Conservation (phyloP, 2,888 invertebrate genomes). For the Cyaniris semiargus region DNA sequence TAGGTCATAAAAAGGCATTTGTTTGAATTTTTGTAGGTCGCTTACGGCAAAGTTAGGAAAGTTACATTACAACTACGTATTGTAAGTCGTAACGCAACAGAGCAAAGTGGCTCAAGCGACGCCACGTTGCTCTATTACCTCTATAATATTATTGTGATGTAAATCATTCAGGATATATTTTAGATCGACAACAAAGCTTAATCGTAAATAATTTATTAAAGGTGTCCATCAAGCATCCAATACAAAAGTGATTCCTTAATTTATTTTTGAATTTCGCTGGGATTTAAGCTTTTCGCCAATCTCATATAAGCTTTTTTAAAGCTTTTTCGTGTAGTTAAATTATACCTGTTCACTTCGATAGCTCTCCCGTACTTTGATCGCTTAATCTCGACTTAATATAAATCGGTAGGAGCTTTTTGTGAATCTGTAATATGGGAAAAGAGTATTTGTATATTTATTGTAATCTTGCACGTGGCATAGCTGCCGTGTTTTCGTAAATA, state of each 20-base stretch:
- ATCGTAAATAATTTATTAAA: neutral
- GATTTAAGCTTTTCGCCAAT: neutral
- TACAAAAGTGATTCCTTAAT: neutral
- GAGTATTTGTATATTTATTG: neutral
- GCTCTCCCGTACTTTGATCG: constrained; percentile 36
- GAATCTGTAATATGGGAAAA: neutral
- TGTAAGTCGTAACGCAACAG: no score
- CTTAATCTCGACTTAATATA: constrained; percentile 41
- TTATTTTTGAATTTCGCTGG: neutral
- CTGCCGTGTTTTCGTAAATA: neutral
- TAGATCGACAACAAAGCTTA: neutral
- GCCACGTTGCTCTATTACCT: no score
- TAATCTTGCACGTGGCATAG: neutral
- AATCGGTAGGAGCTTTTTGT: neutral
- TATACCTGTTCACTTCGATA: constrained; percentile 30
- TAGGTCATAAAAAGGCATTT: no score
- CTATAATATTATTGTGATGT: neutral
- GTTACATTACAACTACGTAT: no score
- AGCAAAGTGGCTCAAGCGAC: no score
- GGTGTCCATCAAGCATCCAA: neutral
- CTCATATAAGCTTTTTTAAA: constrained; percentile 30
- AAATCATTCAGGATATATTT: neutral
- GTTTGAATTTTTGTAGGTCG: no score
- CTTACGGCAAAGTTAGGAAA: no score
- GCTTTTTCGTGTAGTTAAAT: constrained; percentile 33